These are phyloP conservation scores for Casuarius casuarius DNA, from an alignment of 2,113 vertebrate genomes.

Conservation along the genomic window DNA sequence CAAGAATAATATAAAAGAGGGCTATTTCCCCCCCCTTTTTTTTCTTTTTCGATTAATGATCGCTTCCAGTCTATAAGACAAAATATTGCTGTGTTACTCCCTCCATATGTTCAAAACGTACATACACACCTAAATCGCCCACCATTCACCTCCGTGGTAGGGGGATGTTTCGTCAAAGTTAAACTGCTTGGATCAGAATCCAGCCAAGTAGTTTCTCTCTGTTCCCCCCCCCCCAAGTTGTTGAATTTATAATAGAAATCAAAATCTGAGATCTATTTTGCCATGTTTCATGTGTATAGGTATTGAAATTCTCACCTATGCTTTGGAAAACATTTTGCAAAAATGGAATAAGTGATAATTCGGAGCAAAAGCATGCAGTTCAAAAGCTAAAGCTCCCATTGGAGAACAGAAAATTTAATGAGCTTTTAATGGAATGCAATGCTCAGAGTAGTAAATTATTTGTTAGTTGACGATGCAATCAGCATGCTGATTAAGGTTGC, in stretches of 20 bases:
- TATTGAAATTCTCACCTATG: slow-evolving; percentile 56
- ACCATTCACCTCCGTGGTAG: not conserved
- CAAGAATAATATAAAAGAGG: not conserved
- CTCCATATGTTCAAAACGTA: not conserved
- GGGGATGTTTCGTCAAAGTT: not conserved
- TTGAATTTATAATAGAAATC: not conserved
- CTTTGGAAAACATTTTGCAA: slow-evolving; percentile 33
- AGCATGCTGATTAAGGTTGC: slow-evolving; percentile 87
- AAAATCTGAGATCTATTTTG: slow-evolving; percentile 21
- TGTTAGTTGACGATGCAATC: slow-evolving; percentile 87
- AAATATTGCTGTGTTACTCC: not conserved
- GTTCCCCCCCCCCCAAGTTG: not conserved
- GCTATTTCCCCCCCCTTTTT: not conserved
- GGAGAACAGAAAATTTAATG: slow-evolving; percentile 87
- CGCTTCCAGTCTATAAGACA: rapidly evolving
- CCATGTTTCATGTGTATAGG: not conserved
- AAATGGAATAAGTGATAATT: slow-evolving; percentile 74
- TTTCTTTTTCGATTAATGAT: not conserved
- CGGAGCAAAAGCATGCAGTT: slow-evolving; percentile 71
- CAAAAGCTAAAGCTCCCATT: slow-evolving; percentile 83
- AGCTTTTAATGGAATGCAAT: slow-evolving; percentile 86
- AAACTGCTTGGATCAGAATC: not conserved
- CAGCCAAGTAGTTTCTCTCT: not conserved
- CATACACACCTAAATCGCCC: not conserved
- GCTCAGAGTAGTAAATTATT: slow-evolving; percentile 88